Evolutionary conservation across 2,113 vertebrate species (phyloP), one percentile per base, ranked within the genome.

Genomic region (Menidia beryllina): DNA sequence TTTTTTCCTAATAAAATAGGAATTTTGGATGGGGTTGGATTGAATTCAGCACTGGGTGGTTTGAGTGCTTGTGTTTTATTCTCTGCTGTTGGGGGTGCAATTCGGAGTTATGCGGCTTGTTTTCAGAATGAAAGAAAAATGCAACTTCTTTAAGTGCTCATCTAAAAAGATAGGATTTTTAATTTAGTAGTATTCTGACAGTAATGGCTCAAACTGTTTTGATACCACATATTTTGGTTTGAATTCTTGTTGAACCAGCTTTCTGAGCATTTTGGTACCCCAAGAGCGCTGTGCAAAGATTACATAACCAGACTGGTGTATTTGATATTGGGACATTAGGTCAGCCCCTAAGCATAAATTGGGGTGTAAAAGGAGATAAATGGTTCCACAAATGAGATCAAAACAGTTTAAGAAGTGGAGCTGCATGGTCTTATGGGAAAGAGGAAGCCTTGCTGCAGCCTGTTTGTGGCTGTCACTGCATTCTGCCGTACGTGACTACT

Each of bases 211-310:
- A 1, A 23, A 21, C 3, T 39, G 30, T 34, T 34, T 34, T 34
- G 10, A 8, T 34, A 5, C 30, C 30, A 34, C 30, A 34, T 34
- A 8, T 4, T 39, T 19, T 38, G 26, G 21, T 50, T 58, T 14
- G 51, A 69, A 43, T 66, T 58, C 68, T 55, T 88, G 60, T 63
- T 72, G 41, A 20, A 65, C 60, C 77, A 69, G 26, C 73, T 60
- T 61, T 38, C 39, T 23, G 43, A 25, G 36, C 19, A 13, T 3
- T 2, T 50, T 19, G 39, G 5, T 50, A 62, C 34, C 43, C n/a
- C 51, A 71, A 21, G 70, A 79, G 63, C 73, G 78, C 83, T 77
- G 57, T 58, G 45, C 81, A 80, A 23, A 38, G 43, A 45, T 0
- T 12, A 11, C 34, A 26, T 51, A 75, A 78, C 82, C 50, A 39